Evolutionary conservation across 2,888 invertebrate genomes (phyloP).

Genomic region (Orchesellides sinensis): DNA sequence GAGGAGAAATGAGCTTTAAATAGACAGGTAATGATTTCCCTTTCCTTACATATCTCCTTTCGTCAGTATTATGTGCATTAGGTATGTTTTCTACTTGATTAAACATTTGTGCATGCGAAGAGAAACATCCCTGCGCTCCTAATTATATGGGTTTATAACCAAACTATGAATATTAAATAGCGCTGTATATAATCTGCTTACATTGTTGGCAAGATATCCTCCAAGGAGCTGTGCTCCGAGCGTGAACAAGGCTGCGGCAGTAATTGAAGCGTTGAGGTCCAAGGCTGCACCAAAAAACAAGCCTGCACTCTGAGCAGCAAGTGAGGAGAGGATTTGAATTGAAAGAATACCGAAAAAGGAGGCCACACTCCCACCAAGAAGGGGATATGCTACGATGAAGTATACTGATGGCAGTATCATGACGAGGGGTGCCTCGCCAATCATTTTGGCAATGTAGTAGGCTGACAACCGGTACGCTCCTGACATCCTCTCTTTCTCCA

Average conservation of each 20-base stretch:
- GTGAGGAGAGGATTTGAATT: constrained; percentile 75
- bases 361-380: constrained; percentile 83
- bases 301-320: constrained; percentile 82
- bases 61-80: neutral
- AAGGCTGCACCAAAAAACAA: constrained; percentile 88
- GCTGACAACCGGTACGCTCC: constrained; percentile 88
- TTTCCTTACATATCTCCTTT: neutral
- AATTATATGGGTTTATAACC: neutral
- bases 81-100: neutral
- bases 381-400: constrained; percentile 86
- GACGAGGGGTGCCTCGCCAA: constrained; percentile 87
- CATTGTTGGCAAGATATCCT: constrained; percentile 82
- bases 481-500: constrained; percentile 87
- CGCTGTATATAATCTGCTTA: constrained; percentile 50
- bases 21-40: neutral
- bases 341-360: constrained; percentile 84
- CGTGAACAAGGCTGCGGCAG: constrained; percentile 86
- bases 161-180: neutral
- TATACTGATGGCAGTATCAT: constrained; percentile 86
- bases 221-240: constrained; percentile 87
- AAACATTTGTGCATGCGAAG: neutral
- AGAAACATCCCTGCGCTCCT: neutral
- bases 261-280: constrained; percentile 87
- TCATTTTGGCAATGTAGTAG: constrained; percentile 86
- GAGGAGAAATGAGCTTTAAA: too few relatives aligned